Conservation (phyloP, 2,888 invertebrate species). For the Melanostoma mellinum region DNA sequence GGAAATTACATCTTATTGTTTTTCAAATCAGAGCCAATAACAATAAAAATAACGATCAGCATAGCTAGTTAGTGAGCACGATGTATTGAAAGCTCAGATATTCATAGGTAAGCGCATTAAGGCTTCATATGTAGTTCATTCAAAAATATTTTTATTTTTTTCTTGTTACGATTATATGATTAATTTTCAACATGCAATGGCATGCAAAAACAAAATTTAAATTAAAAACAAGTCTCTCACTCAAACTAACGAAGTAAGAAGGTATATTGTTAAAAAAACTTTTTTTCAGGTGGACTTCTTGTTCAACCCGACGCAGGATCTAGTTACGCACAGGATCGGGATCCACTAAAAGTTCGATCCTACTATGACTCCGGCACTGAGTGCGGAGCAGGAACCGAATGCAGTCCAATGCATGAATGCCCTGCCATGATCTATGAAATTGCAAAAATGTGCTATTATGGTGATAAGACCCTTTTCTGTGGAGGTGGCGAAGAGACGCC, state of each 20-base stretch:
- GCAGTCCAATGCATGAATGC: conserved; percentile 81
- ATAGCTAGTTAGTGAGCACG: no score
- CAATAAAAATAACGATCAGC: no score
- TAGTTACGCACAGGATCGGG: conserved; percentile 23
- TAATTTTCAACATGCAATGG: no score
- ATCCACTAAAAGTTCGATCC: conserved; percentile 74
- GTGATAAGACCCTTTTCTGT: conserved; percentile 81
- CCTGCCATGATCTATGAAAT: conserved; percentile 81
- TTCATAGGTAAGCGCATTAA: no score
- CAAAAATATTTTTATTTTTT: no score
- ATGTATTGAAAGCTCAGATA: no score
- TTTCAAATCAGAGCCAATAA: no score
- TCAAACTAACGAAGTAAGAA: background rate
- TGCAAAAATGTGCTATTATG: conserved; percentile 81
- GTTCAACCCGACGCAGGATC: conserved; percentile 33
- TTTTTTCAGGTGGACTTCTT: conserved; percentile 32
- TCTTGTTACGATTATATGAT: no score
- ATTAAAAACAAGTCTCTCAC: background rate
- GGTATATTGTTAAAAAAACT: background rate
- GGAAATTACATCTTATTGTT: no score
- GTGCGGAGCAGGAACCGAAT: conserved; percentile 79
- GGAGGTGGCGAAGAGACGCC: conserved; percentile 81
- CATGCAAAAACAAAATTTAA: background rate
- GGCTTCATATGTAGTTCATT: no score
- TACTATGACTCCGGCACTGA: conserved; percentile 77